These are phyloP conservation scores for Rhegmatorhina hoffmannsi DNA, from an alignment of 2,113 vertebrate genomes.

Conservation along the genomic window DNA sequence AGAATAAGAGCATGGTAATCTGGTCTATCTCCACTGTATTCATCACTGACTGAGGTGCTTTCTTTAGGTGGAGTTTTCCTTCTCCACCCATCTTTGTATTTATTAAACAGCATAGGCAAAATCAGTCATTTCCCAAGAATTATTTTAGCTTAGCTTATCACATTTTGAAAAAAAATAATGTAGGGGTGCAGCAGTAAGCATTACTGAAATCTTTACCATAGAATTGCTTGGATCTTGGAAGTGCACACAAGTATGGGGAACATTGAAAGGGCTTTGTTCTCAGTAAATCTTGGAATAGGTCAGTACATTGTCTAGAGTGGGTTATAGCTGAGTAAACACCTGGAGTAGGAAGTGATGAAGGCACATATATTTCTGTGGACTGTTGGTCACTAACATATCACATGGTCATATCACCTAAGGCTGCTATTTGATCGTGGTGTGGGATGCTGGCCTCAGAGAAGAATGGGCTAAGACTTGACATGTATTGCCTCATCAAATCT, in stretches of 20 bases:
- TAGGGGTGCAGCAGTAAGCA: background rate
- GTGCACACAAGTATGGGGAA: background rate
- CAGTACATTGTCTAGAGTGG: background rate
- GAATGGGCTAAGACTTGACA: background rate
- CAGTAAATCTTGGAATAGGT: background rate
- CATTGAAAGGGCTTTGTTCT: accelerated
- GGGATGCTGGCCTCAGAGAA: background rate
- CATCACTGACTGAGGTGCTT: background rate
- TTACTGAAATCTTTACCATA: background rate
- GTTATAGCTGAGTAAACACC: background rate
- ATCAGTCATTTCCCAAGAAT: background rate
- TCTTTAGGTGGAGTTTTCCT: background rate
- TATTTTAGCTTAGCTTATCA: background rate
- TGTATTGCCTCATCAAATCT: background rate
- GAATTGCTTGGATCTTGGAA: background rate
- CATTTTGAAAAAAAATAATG: background rate
- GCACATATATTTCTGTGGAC: background rate
- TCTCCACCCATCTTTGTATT: background rate
- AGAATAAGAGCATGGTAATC: background rate
- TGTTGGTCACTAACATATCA: background rate
- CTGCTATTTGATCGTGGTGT: background rate
- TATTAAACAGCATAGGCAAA: background rate
- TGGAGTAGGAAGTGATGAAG: background rate
- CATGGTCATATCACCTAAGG: background rate
- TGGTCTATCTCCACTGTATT: background rate